Evolutionary conservation across 2,888 invertebrate species (phyloP).

Genomic region (Drosophila quinaria): DNA sequence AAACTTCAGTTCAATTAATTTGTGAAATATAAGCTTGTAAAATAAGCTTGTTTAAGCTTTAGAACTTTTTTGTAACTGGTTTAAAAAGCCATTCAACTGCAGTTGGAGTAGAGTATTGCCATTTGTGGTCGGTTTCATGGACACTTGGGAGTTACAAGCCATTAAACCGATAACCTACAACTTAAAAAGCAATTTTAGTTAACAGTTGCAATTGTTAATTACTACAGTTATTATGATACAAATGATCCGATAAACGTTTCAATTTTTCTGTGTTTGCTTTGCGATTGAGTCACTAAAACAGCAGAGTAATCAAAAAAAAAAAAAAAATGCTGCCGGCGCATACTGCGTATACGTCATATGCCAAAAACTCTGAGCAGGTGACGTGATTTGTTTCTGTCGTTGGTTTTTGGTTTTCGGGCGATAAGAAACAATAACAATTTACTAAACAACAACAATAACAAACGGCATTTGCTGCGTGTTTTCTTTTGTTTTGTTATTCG

Average conservation of each 20-base stretch:
- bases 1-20: background rate
- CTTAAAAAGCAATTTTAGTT: constrained; percentile 4
- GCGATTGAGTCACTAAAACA: background rate
- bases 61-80: constrained; percentile 10
- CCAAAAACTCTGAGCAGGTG: constrained; percentile 26
- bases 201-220: constrained; percentile 14
- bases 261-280: background rate
- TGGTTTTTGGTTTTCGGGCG: constrained; percentile 5
- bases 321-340: constrained; percentile 9
- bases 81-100: constrained; percentile 49
- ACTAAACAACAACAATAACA: constrained; percentile 20
- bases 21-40: no score
- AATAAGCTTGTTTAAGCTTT: background rate
- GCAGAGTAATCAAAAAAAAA: background rate
- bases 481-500: constrained; percentile 31
- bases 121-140: constrained; percentile 23
- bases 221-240: constrained; percentile 1
- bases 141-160: constrained; percentile 5
- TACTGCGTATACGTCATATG: constrained; percentile 53
- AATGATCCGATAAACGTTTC: constrained; percentile 4
- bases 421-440: constrained; percentile 37
- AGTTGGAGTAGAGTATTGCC: constrained; percentile 8
- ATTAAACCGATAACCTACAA: constrained; percentile 25
- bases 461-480: constrained; percentile 23
- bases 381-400: constrained; percentile 10